Evolutionary conservation across 2,888 invertebrate species (phyloP).

Genomic region (Halictus ligatus): DNA sequence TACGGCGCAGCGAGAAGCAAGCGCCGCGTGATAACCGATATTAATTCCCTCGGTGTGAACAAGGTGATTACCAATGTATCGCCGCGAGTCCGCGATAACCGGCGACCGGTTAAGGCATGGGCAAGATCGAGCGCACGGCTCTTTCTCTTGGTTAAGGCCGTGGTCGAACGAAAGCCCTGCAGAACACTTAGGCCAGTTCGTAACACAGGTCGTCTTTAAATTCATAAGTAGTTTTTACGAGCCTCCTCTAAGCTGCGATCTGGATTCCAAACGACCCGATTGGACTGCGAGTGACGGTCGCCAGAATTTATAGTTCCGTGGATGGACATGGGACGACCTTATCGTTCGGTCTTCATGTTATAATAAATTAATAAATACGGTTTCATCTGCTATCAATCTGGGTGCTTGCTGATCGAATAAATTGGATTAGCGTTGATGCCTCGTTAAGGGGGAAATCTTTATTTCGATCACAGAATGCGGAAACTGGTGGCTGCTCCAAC

Average conservation of each 20-base stretch:
- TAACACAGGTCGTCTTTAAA: background rate
- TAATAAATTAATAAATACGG: background rate
- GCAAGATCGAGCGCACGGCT: conserved; percentile 24
- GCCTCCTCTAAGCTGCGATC: background rate
- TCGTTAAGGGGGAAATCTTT: too few species aligned
- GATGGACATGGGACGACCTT: background rate
- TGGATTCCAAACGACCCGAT: background rate
- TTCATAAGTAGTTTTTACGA: background rate
- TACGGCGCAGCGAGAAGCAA: conserved; percentile 22
- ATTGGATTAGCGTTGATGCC: too few species aligned
- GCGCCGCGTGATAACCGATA: conserved; percentile 53
- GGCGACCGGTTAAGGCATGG: conserved; percentile 17
- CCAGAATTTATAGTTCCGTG: background rate
- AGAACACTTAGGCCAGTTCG: background rate
- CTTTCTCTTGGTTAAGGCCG: conserved; percentile 15
- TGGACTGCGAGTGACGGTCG: background rate
- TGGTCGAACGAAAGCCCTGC: background rate
- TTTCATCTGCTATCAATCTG: background rate
- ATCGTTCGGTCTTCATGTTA: background rate
- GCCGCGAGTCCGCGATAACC: conserved; percentile 39
- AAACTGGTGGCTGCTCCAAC: too few species aligned
- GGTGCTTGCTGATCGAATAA: too few species aligned
- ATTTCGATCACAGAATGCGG: too few species aligned
- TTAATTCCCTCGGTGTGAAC: conserved; percentile 53
- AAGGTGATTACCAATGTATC: conserved; percentile 58